phyloP scores from a whole-genome alignment of 2,113 vertebrate species.

The Ptilonorhynchus violaceus region DNA sequence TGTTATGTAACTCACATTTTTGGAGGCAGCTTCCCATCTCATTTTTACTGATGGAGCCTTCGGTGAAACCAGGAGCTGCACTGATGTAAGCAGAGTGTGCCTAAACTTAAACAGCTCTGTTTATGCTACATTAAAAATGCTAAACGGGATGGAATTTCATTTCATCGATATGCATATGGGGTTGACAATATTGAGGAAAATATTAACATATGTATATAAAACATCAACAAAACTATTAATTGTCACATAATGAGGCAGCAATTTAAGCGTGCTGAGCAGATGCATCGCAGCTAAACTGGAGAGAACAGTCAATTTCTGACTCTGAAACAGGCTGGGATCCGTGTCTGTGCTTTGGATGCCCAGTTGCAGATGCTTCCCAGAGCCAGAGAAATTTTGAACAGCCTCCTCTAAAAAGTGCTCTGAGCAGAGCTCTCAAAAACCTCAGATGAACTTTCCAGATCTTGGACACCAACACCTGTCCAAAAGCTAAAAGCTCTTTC shows the following conservation, averaged over 20 bases:
- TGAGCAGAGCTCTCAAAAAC: background rate
- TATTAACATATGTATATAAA: background rate
- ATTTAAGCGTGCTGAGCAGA: background rate
- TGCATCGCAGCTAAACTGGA: background rate
- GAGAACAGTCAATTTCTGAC: background rate
- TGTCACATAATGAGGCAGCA: background rate
- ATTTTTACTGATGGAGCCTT: background rate
- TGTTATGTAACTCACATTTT: slow-evolving; percentile 8
- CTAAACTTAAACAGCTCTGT: background rate
- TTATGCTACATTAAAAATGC: background rate
- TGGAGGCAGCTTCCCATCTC: background rate
- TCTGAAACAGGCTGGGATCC: background rate
- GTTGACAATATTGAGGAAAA: background rate
- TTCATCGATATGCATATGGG: background rate
- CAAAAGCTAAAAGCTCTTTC: background rate
- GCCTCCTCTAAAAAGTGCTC: background rate
- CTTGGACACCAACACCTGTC: background rate
- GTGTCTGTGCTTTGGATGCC: background rate
- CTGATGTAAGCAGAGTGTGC: background rate
- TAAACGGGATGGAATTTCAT: background rate
- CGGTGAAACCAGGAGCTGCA: background rate
- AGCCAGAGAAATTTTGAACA: background rate
- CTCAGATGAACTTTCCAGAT: background rate
- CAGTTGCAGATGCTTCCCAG: background rate
- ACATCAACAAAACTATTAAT: background rate